These are phyloP conservation scores for Blastobasis lacticolella DNA, from an alignment of 2,888 invertebrate genomes.

Conservation along the genomic window DNA sequence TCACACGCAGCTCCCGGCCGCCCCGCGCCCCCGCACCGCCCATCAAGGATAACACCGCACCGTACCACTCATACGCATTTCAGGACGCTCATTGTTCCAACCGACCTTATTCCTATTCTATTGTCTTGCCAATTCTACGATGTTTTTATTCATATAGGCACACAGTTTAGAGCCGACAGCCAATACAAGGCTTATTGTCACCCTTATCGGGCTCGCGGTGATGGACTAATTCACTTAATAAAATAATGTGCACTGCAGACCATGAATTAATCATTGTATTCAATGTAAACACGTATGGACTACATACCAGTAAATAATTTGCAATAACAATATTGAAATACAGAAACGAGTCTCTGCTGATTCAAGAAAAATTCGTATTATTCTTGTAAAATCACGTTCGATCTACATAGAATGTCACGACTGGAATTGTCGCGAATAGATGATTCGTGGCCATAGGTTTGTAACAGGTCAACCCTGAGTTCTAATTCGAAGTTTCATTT, in stretches of 20 bases:
- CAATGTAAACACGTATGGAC: conserved; percentile 1
- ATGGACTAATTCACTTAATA: conserved; percentile 17
- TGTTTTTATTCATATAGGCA: conserved; percentile 57
- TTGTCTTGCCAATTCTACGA: conserved; percentile 47
- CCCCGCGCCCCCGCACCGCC: conserved; percentile 32
- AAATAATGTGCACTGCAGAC: not conserved
- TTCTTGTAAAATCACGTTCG: too few relatives aligned
- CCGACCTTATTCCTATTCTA: conserved; percentile 60
- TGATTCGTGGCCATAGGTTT: too few relatives aligned
- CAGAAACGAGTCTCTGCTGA: too few relatives aligned
- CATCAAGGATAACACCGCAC: conserved; percentile 33
- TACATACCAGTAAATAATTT: not conserved
- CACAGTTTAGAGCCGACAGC: conserved; percentile 38
- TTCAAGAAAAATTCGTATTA: too few relatives aligned
- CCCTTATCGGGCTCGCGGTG: conserved; percentile 32
- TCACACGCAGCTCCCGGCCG: conserved; percentile 58
- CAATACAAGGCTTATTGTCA: conserved; percentile 40
- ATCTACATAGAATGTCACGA: too few relatives aligned
- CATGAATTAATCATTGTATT: conserved; percentile 3
- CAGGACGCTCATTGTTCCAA: conserved; percentile 50
- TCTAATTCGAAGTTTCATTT: conserved; percentile 19
- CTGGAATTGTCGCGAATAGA: too few relatives aligned
- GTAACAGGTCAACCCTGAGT: too few relatives aligned
- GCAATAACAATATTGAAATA: conserved; percentile 1
- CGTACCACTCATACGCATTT: conserved; percentile 37